These are phyloP conservation scores for Arbacia lixula DNA, from an alignment of 53 echinoderm and acorn worm genomes.

Conservation along the genomic window DNA sequence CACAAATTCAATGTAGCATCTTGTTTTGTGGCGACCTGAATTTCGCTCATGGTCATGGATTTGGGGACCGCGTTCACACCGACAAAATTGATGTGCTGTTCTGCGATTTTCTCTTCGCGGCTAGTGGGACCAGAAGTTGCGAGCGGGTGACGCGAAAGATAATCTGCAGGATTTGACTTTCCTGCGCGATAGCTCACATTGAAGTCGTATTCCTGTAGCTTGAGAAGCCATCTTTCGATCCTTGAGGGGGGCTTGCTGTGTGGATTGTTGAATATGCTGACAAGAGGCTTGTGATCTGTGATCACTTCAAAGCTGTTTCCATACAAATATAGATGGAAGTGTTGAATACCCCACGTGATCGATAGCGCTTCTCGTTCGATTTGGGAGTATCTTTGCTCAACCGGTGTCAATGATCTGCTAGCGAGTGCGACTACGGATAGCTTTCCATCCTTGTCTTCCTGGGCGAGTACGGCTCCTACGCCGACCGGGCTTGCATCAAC, in stretches of 20 bases:
- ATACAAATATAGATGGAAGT: constrained; percentile 72
- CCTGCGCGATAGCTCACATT: constrained; percentile 56
- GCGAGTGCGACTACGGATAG: constrained; percentile 37
- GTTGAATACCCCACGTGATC: constrained; percentile 58
- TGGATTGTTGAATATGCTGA: constrained; percentile 63
- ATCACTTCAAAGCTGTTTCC: constrained; percentile 45
- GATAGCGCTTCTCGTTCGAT: constrained; percentile 69
- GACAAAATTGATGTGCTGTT: constrained; percentile 61
- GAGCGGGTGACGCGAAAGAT: constrained; percentile 68
- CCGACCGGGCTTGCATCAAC: constrained; percentile 74
- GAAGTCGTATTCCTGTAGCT: constrained; percentile 68
- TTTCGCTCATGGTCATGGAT: constrained; percentile 36
- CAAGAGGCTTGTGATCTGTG: constrained; percentile 68
- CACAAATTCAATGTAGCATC: background rate
- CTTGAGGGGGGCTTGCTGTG: constrained; percentile 65
- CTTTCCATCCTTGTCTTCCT: constrained; percentile 15
- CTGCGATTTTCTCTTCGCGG: constrained; percentile 43
- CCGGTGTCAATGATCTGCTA: constrained; percentile 65
- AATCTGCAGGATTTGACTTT: constrained; percentile 70
- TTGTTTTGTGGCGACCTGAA: background rate
- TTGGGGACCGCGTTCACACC: constrained; percentile 57
- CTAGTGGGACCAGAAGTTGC: constrained; percentile 4
- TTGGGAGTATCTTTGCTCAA: constrained; percentile 73
- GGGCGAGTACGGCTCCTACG: constrained; percentile 57
- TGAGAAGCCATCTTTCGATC: constrained; percentile 67